Evolutionary conservation across 2,797 vertebrate species (phyloP).

Genomic region (Parambassis ranga): DNA sequence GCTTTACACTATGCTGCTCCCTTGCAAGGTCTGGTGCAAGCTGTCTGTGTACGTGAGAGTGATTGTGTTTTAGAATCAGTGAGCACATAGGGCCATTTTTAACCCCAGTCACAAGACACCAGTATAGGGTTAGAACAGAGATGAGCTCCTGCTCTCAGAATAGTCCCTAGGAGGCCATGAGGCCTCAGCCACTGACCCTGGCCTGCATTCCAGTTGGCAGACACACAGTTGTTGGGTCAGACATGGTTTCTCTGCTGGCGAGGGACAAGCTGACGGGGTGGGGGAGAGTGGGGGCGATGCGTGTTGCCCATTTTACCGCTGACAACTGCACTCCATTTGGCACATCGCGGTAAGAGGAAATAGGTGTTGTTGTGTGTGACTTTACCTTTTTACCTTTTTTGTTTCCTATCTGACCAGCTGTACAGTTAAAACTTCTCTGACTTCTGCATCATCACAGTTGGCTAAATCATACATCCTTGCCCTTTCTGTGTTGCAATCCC

Average conservation of each 20-base stretch:
- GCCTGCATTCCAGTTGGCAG: constrained; percentile 80
- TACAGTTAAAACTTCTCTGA: constrained; percentile 1
- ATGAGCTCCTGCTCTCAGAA: constrained; percentile 80
- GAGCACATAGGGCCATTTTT: constrained; percentile 73
- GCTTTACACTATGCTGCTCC: constrained; percentile 45
- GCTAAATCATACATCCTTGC: constrained; percentile 18
- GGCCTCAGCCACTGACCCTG: constrained; percentile 71
- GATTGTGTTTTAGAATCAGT: constrained; percentile 62
- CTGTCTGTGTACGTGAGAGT: background rate
- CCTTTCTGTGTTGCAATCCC: constrained; percentile 13
- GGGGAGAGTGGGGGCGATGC: constrained; percentile 46
- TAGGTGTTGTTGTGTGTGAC: constrained; percentile 25
- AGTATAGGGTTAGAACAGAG: constrained; percentile 75
- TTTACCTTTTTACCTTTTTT: constrained; percentile 1
- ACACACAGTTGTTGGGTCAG: constrained; percentile 78
- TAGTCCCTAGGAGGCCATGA: constrained; percentile 73
- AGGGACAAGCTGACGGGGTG: constrained; percentile 58
- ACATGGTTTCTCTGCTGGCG: constrained; percentile 65
- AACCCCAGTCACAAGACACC: constrained; percentile 80
- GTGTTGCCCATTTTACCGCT: constrained; percentile 66
- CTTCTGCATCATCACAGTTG: background rate
- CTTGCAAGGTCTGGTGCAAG: constrained; percentile 23
- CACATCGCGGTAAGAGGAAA: constrained; percentile 59
- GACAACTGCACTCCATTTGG: constrained; percentile 62
- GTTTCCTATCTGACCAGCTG: constrained; percentile 1